Conservation (phyloP, 2,888 invertebrate species). For the Xylota segnis region DNA sequence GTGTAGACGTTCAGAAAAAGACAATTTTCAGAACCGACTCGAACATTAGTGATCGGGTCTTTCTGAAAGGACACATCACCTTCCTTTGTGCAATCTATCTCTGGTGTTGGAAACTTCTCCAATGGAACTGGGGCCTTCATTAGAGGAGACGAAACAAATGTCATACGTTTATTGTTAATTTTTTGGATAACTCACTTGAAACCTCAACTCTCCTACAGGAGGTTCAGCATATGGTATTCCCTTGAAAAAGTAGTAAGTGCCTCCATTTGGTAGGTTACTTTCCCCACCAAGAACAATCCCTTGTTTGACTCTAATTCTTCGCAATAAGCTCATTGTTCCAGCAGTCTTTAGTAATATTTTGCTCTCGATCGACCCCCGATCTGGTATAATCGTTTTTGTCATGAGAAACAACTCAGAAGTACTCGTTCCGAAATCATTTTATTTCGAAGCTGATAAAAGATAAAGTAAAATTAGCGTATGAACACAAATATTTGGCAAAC, state of each 20-base stretch:
- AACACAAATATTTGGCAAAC: too few relatives aligned
- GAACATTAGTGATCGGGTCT: constrained; percentile 78
- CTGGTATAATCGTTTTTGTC: too few relatives aligned
- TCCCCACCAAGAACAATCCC: constrained; percentile 85
- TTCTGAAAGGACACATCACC: constrained; percentile 81
- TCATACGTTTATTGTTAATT: too few relatives aligned
- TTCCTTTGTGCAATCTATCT: constrained; percentile 82
- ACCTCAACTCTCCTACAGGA: constrained; percentile 79
- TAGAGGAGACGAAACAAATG: background rate
- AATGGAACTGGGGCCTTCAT: constrained; percentile 82
- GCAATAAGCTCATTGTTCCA: too few relatives aligned
- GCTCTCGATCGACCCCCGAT: too few relatives aligned
- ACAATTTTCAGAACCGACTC: constrained; percentile 82
- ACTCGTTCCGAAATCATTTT: too few relatives aligned
- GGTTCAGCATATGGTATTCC: constrained; percentile 81
- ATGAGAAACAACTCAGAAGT: too few relatives aligned
- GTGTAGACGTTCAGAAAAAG: constrained; percentile 82
- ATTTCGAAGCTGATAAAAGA: too few relatives aligned
- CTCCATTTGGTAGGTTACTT: constrained; percentile 82
- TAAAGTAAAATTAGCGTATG: too few relatives aligned
- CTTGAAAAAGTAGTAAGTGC: constrained; percentile 79
- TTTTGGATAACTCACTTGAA: constrained; percentile 71
- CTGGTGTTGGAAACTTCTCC: constrained; percentile 79
- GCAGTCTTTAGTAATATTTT: too few relatives aligned
- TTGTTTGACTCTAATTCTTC: constrained; percentile 82